Conservation (phyloP, 2,888 invertebrate genomes). For the Neria commutata region DNA sequence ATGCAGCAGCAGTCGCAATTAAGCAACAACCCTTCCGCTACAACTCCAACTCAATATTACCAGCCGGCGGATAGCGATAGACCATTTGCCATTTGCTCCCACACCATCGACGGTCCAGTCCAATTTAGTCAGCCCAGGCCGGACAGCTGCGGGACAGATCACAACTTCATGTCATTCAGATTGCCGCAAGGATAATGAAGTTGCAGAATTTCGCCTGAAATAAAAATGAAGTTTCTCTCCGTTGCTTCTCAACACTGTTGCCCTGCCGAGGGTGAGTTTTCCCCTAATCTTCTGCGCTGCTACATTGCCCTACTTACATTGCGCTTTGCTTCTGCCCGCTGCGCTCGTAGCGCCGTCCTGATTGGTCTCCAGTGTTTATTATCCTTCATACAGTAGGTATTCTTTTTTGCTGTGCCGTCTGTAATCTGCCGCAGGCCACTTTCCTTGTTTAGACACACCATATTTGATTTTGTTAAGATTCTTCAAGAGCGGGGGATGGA, state of each 20-base stretch:
- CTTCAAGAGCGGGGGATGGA: background rate
- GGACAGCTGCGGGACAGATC: constrained; percentile 39
- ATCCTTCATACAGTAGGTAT: too few species aligned
- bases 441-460: constrained; percentile 9
- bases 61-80: constrained; percentile 1
- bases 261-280: background rate
- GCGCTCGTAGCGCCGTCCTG: constrained; percentile 7
- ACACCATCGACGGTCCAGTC: constrained; percentile 27
- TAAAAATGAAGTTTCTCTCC: constrained; percentile 15
- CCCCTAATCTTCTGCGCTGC: background rate
- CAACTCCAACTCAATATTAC: constrained; percentile 13
- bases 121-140: background rate
- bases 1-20: constrained; percentile 28
- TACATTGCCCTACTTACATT: background rate
- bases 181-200: constrained; percentile 16
- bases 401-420: background rate
- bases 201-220: constrained; percentile 2
- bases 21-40: constrained; percentile 9
- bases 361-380: constrained; percentile 15
- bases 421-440: background rate
- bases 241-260: too few species aligned
- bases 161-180: constrained; percentile 14
- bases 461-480: constrained; percentile 9
- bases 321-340: background rate
- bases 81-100: constrained; percentile 5